Base-by-base conservation (phyloP, 2,113 vertebrate species). In the Neotoma lepida region DNA sequence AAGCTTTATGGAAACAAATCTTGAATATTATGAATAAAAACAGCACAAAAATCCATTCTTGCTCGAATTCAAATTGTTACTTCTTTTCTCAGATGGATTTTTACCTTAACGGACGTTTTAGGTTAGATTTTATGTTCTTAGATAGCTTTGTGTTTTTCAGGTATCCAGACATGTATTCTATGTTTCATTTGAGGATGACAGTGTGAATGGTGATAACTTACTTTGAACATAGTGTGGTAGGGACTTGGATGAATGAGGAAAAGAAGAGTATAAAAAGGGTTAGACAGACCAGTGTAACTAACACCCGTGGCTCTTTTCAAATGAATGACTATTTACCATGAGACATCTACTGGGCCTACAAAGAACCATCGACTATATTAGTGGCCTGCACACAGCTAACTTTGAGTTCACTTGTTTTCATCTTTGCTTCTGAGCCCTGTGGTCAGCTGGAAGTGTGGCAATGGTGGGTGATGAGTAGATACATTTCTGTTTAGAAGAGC, bases 1-100 rank as follows among this genome's bases (percentile, higher is more conserved):
- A 80, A 84, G 63, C 18, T 70, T 92, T 39, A 49, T 30, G 39
- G 51, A 93, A 71, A 80, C 56, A 94, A 80, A 96, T 58, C 78
- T 93, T 95, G 33, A 92, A 80, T 90, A 91, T 56, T 90, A 84
- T 41, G 30, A n/a, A 91, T 93, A 61, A 86, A 91, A 86, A 68
- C 5, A 81, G 15, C 49, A 80, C 63, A 89, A 84, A 93, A 58
- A 76, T 80, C 22, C n/a, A 39, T 94, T 95, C 35, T 82, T 56
- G 30, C 41, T 81, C 74, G 22, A 80, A 74, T 35, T 26, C 20
- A 76, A 74, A 91, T 94, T 90, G 73, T 93, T 81, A 56, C 49
- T 82, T 90, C 35, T 30, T 63, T 68, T 35, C 39, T 88, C 88
- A 49, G 9, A 86, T 78, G 30, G n/a, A 39, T 22, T 30, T 95